Evolutionary conservation across 2,888 invertebrate genomes (phyloP).

Genomic region (Myopa testacea): DNA sequence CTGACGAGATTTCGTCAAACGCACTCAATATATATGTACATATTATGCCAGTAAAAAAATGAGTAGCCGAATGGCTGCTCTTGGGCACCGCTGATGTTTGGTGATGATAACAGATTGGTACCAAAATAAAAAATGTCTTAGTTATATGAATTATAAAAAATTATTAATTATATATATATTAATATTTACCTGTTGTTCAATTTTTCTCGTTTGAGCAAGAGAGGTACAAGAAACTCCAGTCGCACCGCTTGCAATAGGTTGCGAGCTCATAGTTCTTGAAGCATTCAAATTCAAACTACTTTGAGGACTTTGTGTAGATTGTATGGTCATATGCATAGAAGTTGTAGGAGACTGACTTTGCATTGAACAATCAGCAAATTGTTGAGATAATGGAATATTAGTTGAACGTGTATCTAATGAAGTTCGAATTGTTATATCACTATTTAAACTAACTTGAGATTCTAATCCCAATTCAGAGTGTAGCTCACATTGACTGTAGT

Average conservation of each 20-base stretch:
- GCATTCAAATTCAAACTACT: slow-evolving; percentile 58
- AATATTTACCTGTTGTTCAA: slow-evolving; percentile 60
- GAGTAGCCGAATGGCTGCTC: too few relatives aligned
- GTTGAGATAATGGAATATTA: slow-evolving; percentile 68
- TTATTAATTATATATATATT: background rate
- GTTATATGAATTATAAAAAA: background rate
- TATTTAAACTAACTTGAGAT: slow-evolving; percentile 89
- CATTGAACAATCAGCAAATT: slow-evolving; percentile 78
- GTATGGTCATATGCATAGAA: slow-evolving; percentile 71
- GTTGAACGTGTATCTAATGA: slow-evolving; percentile 75
- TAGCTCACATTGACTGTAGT: slow-evolving; percentile 83
- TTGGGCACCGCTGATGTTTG: too few relatives aligned
- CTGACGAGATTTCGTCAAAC: too few relatives aligned
- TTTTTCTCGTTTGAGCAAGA: slow-evolving; percentile 55
- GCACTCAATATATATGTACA: too few relatives aligned
- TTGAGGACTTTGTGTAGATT: slow-evolving; percentile 72
- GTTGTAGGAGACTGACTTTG: slow-evolving; percentile 72
- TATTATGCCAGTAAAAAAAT: too few relatives aligned
- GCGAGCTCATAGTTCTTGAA: slow-evolving; percentile 59
- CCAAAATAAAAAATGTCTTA: too few relatives aligned
- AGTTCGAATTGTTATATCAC: slow-evolving; percentile 81
- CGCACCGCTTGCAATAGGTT: slow-evolving; percentile 58
- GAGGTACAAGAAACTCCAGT: slow-evolving; percentile 46
- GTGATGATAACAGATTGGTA: too few relatives aligned
- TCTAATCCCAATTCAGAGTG: slow-evolving; percentile 89